Percentiles rank a stretch among this genome's conserved stretches.
These are phyloP conservation scores for Amblyjoppa fuscipennis DNA, from an alignment of 2,888 invertebrate genomes.

Conservation along the genomic window DNA sequence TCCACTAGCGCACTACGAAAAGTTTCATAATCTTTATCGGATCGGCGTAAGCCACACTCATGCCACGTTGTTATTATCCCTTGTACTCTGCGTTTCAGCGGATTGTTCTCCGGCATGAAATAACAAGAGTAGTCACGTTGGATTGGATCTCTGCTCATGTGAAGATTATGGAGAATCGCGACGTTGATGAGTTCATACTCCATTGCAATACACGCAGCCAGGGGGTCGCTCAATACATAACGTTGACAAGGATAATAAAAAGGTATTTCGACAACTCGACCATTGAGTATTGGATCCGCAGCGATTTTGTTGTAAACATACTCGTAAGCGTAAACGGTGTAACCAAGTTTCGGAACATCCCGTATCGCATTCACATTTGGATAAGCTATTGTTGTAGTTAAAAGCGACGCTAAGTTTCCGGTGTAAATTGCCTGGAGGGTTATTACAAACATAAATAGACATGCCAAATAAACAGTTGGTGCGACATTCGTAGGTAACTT, in stretches of 20 bases:
- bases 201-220: not conserved
- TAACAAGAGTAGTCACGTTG: not conserved
- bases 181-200: too few relatives aligned
- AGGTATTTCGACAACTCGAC: not conserved
- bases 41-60: not conserved
- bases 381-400: not conserved
- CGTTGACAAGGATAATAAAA: not conserved
- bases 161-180: not conserved
- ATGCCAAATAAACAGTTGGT: constrained; percentile 3
- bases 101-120: not conserved
- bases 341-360: not conserved
- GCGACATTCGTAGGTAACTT: not conserved
- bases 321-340: not conserved
- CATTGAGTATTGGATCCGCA: not conserved
- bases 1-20: not conserved
- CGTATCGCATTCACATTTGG: not conserved
- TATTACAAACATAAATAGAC: not conserved
- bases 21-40: too few relatives aligned
- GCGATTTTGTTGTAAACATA: not conserved
- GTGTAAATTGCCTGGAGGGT: too few relatives aligned
- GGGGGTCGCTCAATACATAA: not conserved
- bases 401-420: too few relatives aligned
- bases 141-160: not conserved
- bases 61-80: not conserved
- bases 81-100: not conserved